Conservation (phyloP, 2,888 invertebrate species). For the Augochlorella aurata region DNA sequence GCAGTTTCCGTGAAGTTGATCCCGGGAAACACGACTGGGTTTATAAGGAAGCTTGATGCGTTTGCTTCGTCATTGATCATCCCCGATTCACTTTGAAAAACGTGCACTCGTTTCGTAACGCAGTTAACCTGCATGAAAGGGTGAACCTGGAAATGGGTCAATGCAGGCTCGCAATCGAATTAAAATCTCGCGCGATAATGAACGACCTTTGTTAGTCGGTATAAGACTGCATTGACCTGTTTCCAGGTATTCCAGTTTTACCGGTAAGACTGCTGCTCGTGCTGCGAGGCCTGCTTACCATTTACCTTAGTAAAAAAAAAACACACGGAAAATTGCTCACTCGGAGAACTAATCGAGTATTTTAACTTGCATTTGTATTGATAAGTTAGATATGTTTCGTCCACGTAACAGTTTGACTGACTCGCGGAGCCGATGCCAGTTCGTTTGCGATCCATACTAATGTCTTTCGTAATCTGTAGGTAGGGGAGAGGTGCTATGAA, state of each 20-base stretch:
- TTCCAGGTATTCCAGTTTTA: constrained; percentile 20
- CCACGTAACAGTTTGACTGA: too few species aligned
- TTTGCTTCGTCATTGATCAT: constrained; percentile 3
- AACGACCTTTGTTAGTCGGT: constrained; percentile 26
- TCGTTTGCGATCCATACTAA: too few species aligned
- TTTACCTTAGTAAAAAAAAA: not conserved
- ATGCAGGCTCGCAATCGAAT: constrained; percentile 26
- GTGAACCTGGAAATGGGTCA: constrained; percentile 16
- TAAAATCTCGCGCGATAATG: constrained; percentile 34
- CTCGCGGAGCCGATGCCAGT: too few species aligned
- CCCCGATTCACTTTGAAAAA: constrained; percentile 11
- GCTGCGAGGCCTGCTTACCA: not conserved
- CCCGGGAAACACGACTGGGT: not conserved
- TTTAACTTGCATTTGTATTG: too few species aligned
- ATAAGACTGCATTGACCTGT: constrained; percentile 26
- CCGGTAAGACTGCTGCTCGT: not conserved
- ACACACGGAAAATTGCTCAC: too few species aligned
- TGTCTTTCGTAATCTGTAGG: too few species aligned
- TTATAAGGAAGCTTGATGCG: not conserved
- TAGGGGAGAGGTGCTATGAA: too few species aligned
- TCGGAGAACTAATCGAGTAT: too few species aligned
- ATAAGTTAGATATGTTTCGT: too few species aligned
- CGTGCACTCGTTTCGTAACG: not conserved
- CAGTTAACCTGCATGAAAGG: constrained; percentile 20
- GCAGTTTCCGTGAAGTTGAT: constrained; percentile 7